phyloP scores from a whole-genome alignment of 2,888 invertebrate species.

The Corythucha ciliata region DNA sequence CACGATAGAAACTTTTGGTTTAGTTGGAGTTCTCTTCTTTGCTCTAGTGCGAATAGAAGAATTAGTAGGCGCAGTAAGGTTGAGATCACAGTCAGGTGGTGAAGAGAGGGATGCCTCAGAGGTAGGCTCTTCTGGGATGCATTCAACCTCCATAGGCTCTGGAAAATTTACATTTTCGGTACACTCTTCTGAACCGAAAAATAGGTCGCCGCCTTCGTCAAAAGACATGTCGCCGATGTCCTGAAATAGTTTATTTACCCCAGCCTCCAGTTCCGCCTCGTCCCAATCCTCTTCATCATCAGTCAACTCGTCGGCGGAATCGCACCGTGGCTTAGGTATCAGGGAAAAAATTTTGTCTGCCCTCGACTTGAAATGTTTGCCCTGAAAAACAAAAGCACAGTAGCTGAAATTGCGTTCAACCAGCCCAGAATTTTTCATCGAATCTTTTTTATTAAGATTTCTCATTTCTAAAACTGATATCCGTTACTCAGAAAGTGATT shows the following conservation, averaged over 20 bases:
- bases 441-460: too few relatives aligned
- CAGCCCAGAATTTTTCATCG: too few relatives aligned
- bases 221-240: neutral
- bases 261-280: neutral
- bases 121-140: too few relatives aligned
- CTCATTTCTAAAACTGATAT: neutral
- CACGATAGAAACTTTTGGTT: neutral
- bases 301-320: neutral
- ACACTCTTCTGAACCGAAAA: too few relatives aligned
- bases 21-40: neutral
- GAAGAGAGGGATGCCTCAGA: too few relatives aligned
- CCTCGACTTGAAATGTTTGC: neutral
- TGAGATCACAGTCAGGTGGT: too few relatives aligned
- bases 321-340: neutral
- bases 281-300: neutral
- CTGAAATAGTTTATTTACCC: neutral
- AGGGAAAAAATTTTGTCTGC: neutral
- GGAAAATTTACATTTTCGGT: too few relatives aligned
- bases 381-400: neutral
- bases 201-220: neutral
- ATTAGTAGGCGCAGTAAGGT: too few relatives aligned
- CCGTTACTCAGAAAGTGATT: too few relatives aligned
- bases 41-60: too few relatives aligned
- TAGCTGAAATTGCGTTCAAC: too few relatives aligned
- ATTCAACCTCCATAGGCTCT: too few relatives aligned